phyloP scores from a whole-genome alignment of 2,113 vertebrate genomes.

The Catharus minimus region DNA sequence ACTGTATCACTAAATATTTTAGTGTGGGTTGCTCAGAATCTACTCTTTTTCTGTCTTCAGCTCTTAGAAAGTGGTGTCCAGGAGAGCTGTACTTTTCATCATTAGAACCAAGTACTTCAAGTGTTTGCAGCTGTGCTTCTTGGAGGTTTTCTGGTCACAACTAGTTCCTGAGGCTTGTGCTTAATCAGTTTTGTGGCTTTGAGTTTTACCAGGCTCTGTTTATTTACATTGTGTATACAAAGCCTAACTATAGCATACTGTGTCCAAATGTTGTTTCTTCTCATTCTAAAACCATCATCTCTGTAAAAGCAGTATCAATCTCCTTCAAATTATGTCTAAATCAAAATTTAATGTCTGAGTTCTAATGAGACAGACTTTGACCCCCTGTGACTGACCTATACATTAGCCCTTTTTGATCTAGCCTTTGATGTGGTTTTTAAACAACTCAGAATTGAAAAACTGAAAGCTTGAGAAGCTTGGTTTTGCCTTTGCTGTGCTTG shows the following conservation, averaged over 20 bases:
- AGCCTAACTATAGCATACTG: not conserved
- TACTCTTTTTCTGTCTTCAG: not conserved
- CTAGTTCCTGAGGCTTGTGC: not conserved
- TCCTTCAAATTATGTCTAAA: not conserved
- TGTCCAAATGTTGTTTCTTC: not conserved
- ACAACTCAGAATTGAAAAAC: not conserved
- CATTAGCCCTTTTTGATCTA: not conserved
- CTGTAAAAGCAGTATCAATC: not conserved
- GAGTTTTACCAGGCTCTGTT: conserved; percentile 23
- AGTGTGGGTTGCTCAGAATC: not conserved
- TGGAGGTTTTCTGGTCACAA: not conserved
- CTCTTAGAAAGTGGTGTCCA: not conserved
- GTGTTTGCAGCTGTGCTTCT: conserved; percentile 17
- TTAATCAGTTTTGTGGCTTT: conserved; percentile 16
- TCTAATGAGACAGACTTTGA: not conserved
- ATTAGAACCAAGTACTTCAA: not conserved
- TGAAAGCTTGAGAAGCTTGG: not conserved
- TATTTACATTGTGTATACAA: conserved; percentile 3
- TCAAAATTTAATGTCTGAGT: not conserved
- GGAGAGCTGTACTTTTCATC: not conserved
- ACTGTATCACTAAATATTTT: not conserved
- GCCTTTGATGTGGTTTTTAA: not conserved
- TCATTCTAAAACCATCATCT: not conserved
- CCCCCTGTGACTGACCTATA: not conserved
- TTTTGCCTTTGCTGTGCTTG: not conserved